Evolutionary conservation across 2,888 invertebrate genomes (phyloP).

Genomic region (Hypolimnas misippus): DNA sequence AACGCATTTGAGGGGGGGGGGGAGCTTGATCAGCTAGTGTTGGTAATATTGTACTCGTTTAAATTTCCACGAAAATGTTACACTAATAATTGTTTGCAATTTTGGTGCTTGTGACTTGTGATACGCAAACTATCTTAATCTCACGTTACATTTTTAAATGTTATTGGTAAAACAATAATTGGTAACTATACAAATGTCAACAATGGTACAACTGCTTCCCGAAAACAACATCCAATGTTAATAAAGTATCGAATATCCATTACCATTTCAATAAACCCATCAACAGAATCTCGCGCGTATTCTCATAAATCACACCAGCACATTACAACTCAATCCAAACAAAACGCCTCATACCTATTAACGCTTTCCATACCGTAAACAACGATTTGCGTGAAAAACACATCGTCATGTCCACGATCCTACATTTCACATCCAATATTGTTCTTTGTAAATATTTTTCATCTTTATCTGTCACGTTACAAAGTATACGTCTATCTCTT

Average conservation of each 20-base stretch:
- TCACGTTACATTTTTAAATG: no score
- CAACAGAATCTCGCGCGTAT: background rate
- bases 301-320: conserved; percentile 24
- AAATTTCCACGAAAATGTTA: no score
- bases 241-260: background rate
- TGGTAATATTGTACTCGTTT: no score
- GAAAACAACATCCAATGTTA: background rate
- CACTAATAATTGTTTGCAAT: no score
- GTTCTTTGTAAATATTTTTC: background rate
- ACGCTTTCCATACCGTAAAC: conserved; percentile 26
- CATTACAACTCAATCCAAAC: conserved; percentile 30
- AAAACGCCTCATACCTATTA: conserved; percentile 30
- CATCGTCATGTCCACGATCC: conserved; percentile 3
- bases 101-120: no score
- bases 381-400: conserved; percentile 19
- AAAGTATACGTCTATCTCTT: background rate
- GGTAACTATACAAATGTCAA: no score
- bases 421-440: background rate
- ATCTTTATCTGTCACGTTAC: background rate
- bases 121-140: no score
- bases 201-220: no score
- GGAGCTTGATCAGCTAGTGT: no score
- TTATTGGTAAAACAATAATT: no score
- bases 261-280: background rate
- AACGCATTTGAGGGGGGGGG: no score